phyloP scores from a whole-genome alignment of 1,140 invertebrate species.

The Psix sp. region DNA sequence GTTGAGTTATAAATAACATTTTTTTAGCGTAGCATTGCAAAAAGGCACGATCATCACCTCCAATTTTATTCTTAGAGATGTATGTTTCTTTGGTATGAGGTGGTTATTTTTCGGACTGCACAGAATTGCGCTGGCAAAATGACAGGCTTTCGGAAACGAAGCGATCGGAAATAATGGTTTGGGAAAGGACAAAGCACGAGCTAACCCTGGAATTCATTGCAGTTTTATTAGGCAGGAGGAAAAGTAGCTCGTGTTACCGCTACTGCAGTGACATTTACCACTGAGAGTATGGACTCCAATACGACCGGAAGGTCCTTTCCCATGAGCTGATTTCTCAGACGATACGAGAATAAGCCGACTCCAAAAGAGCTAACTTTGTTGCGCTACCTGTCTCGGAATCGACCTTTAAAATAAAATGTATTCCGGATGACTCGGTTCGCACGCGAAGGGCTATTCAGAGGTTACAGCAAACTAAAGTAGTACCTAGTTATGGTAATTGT shows the following conservation, averaged over 20 bases:
- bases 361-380: constrained; percentile 42
- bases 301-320: constrained; percentile 25
- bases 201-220: constrained; percentile 33
- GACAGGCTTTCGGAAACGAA: constrained; percentile 33
- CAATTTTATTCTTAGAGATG: too few relatives aligned
- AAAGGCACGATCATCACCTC: too few relatives aligned
- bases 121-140: constrained; percentile 19
- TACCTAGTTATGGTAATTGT: not conserved
- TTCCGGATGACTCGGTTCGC: constrained; percentile 44
- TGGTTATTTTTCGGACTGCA: constrained; percentile 29
- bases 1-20: too few relatives aligned
- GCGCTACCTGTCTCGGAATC: constrained; percentile 14
- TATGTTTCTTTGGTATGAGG: constrained; percentile 19
- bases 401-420: constrained; percentile 46
- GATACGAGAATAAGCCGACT: constrained; percentile 27
- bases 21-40: too few relatives aligned
- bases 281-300: constrained; percentile 28
- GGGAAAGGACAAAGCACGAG: constrained; percentile 10
- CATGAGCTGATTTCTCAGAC: constrained; percentile 55
- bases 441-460: constrained; percentile 48
- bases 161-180: constrained; percentile 35
- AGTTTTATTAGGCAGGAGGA: constrained; percentile 56
- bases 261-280: constrained; percentile 52
- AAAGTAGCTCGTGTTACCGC: constrained; percentile 51
- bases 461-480: constrained; percentile 10